Evolutionary conservation across 2,113 vertebrate genomes (phyloP).

Genomic region (Dermatemys mawii): DNA sequence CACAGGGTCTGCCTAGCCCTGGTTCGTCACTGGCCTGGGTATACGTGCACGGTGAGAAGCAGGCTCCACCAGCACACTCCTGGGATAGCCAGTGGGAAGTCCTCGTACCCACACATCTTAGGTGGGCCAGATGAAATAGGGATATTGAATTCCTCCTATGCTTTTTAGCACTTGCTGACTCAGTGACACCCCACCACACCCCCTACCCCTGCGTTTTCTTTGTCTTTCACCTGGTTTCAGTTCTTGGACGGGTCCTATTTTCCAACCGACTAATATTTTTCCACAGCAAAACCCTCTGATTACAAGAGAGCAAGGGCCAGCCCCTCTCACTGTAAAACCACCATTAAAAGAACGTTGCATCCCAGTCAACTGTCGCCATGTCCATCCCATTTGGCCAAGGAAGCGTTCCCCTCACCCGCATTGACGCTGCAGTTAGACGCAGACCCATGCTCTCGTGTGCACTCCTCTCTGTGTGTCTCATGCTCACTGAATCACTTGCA

Average conservation of each 20-base stretch:
- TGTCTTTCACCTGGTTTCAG: neutral
- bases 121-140: conserved; percentile 17
- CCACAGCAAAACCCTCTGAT: conserved; percentile 56
- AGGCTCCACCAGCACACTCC: neutral
- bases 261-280: conserved; percentile 52
- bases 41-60: neutral
- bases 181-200: neutral
- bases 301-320: conserved; percentile 53
- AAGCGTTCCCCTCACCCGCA: conserved; percentile 46
- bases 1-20: neutral
- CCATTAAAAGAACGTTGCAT: conserved; percentile 27
- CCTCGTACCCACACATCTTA: fast-evolving
- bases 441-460: conserved; percentile 63
- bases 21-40: neutral
- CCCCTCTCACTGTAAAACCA: neutral
- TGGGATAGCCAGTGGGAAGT: neutral
- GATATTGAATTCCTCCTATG: neutral
- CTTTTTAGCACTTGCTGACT: neutral
- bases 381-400: conserved; percentile 55
- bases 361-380: conserved; percentile 56
- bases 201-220: neutral
- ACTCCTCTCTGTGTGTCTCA: conserved; percentile 61
- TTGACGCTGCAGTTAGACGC: conserved; percentile 5
- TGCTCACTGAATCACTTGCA: conserved; percentile 69
- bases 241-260: conserved; percentile 27